Evolutionary conservation across 2,113 vertebrate genomes (phyloP), one percentile per base, ranked within the genome.

Genomic region (Vombatus ursinus): DNA sequence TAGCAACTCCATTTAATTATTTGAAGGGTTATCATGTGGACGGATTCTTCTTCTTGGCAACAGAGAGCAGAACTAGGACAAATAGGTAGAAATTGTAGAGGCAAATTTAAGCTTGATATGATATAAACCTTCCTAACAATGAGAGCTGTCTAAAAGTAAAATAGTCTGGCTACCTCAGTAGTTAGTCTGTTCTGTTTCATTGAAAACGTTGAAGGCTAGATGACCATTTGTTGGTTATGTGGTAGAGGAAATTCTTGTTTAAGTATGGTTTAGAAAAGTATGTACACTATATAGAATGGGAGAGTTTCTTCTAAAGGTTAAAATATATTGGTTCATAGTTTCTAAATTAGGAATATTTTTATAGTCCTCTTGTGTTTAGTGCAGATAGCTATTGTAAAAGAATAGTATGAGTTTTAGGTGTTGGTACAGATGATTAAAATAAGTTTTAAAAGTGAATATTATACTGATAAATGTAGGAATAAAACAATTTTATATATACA

Each of bases 391-490:
- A 61, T 68, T 94, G 23, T 92, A 90, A 90, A 12, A 91, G 11
- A 52, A 57, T 94, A 93, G 53, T 91, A 92, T 96, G 93, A 92
- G 12, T 94, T 97, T 50, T 90, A 95, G 54, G 44, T 94, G 89
- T 91, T 96, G 91, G 37, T 96, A 91, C 37, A 52, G 11, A 16
- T n/a, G 68, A 77, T 77, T 77, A 77, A 77, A 77, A 77, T 77
- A 77, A 77, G 37, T 96, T 95, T 47, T 94, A 14, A 53, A 91
- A 93, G 24, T 96, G 51, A 92, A 94, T 31, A 92, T 95, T 97
- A 96, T 92, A 54, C 68, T 96, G 10, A 95, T 51, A 90, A 93
- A 50, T 89, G 31, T 25, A 94, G 44, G 2, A 94, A 94, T 96
- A 77, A 89, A 92, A 26, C 14, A 90, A 14, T 47, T 97, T 89